Evolutionary conservation across 2,888 invertebrate genomes (phyloP), one percentile per base, ranked within the genome.

Genomic region (Mamestra brassicae): DNA sequence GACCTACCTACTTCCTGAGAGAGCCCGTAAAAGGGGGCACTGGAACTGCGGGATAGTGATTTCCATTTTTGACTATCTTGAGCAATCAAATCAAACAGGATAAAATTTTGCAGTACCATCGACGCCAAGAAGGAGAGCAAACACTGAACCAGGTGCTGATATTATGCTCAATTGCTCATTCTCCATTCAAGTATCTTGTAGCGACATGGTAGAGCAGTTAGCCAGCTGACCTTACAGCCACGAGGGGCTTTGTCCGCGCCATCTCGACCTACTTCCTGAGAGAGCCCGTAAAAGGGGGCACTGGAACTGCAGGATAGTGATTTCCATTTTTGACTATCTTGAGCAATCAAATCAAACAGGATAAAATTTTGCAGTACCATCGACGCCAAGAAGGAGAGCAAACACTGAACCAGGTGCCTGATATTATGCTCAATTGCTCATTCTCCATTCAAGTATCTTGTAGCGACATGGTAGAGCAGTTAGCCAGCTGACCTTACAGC

Each of bases 1-100:
- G 87, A n/a, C n/a, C n/a, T n/a, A 86, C 86, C 87, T 38, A 81
- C 38, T 73, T 87, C 64, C 55, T 45, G 60, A 71, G 65, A 61
- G 64, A 11, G 26, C 45, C 34, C 57, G 74, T 68, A 72, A 84
- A 85, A 55, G 58, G 64, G 54, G 10, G n/a, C 57, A 71, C 63
- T 81, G 50, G 34, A 54, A 45, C 68, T 55, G 38, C 64, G 68
- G 77, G 69, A 60, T 38, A 81, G 58, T 52, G 34, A n/a, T 13
- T 47, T 47, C 4, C 13, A 47, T 13, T 45, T 45, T 13, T 0
- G 4, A 0, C 52, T 7, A 17, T 52, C 52, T 52, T 17, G 17
- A 52, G 17, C 15, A 47, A 52, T 17, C 52, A 52, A 52, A 10
- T 17, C 13, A 50, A 50, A 15, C 15, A 52, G 17, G 5, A 52